Evolutionary conservation across 1,140 invertebrate species (phyloP).

Genomic region (Brachionus plicatilis): DNA sequence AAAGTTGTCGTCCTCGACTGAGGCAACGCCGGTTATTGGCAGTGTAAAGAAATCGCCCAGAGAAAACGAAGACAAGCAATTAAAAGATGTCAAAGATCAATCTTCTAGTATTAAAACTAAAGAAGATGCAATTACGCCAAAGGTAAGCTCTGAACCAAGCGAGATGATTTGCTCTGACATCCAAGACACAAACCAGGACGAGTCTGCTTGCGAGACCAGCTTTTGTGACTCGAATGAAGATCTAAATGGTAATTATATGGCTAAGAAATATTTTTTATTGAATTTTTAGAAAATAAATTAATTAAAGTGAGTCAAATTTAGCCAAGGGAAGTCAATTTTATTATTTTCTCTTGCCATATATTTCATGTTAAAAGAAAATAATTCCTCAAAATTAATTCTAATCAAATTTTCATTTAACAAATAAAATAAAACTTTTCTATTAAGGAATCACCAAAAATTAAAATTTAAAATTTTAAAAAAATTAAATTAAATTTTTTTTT

Average conservation of each 20-base stretch:
- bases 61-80: neutral
- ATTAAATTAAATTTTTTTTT: too few relatives aligned
- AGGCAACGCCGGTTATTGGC: neutral
- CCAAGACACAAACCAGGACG: neutral
- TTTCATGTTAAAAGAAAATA: too few relatives aligned
- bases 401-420: too few relatives aligned
- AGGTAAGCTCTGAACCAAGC: neutral
- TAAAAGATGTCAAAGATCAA: neutral
- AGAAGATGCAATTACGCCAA: neutral
- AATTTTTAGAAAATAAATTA: neutral
- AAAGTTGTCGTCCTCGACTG: neutral
- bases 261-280: neutral
- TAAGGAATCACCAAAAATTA: too few relatives aligned
- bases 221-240: neutral
- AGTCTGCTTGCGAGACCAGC: neutral
- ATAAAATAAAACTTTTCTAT: too few relatives aligned
- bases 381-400: too few relatives aligned
- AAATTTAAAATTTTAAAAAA: too few relatives aligned
- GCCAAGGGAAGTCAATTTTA: too few relatives aligned
- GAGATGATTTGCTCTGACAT: neutral
- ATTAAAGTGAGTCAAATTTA: too few relatives aligned
- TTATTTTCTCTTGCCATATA: too few relatives aligned
- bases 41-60: neutral
- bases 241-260: neutral
- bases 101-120: slow-evolving; percentile 31